These are phyloP conservation scores for Sycon ciliatum DNA, from an alignment of 37 sponge, comb jelly and placozoan species.

Conservation along the genomic window DNA sequence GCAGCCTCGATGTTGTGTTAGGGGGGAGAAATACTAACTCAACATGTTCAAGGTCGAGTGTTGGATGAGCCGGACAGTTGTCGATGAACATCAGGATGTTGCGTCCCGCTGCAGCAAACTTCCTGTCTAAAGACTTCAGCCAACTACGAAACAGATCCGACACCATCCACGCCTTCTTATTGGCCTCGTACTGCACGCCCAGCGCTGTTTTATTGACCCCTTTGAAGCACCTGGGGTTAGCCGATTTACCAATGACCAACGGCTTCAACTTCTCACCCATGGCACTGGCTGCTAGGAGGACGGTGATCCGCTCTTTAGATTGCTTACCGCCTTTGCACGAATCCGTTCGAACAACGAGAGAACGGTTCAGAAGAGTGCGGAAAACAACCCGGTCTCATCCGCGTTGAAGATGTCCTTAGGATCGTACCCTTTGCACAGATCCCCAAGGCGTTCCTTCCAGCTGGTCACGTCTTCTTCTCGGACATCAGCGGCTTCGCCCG, in stretches of 20 bases:
- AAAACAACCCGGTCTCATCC: conserved; percentile 35
- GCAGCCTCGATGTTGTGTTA: conserved; percentile 6
- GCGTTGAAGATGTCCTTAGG: conserved; percentile 26
- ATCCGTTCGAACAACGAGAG: conserved; percentile 23
- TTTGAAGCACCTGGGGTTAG: conserved; percentile 11
- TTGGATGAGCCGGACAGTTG: conserved; percentile 12
- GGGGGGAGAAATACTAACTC: conserved; percentile 9
- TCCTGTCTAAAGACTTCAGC: background rate
- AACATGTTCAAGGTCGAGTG: background rate
- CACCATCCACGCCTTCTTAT: background rate
- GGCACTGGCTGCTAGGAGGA: conserved; percentile 15
- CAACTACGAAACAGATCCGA: background rate
- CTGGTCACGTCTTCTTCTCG: background rate
- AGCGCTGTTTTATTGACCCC: too few relatives aligned
- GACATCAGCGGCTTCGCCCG: conserved; percentile 29
- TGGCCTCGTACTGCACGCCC: background rate
- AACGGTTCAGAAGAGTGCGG: conserved; percentile 26
- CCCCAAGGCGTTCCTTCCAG: conserved; percentile 1
- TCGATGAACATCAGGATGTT: background rate
- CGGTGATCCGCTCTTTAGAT: conserved; percentile 26
- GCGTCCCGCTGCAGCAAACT: background rate
- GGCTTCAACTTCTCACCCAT: conserved; percentile 23
- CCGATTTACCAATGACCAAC: conserved; percentile 26
- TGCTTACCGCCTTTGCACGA: conserved; percentile 11
- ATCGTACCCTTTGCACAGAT: conserved; percentile 16